Percentiles rank a stretch among this genome's conserved stretches.
phyloP scores from a whole-genome alignment of 2,888 invertebrate species.

The Eilema griseolum region DNA sequence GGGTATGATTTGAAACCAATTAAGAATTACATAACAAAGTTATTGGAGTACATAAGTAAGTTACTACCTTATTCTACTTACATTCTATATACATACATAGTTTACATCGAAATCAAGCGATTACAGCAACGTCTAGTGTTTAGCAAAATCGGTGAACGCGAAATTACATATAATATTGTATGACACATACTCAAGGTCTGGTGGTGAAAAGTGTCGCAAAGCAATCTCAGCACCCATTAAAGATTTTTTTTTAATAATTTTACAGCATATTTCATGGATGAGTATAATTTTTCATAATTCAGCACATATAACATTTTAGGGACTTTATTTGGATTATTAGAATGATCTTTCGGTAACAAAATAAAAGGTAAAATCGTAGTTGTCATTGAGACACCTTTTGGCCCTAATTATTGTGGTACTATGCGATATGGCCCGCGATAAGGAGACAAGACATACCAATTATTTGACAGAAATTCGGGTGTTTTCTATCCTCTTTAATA shows the following conservation, averaged over 20 bases:
- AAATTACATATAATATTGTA: slow-evolving; percentile 20
- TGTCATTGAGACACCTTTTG: background rate
- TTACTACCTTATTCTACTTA: slow-evolving; percentile 17
- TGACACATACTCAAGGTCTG: slow-evolving; percentile 14
- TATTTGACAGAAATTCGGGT: background rate
- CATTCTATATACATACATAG: slow-evolving; percentile 39
- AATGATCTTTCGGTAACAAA: background rate
- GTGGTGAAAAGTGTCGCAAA: background rate
- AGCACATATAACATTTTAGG: background rate
- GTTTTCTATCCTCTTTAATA: background rate
- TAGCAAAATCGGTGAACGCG: slow-evolving; percentile 23
- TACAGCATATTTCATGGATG: background rate
- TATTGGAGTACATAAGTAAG: background rate
- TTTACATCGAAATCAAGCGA: slow-evolving; percentile 34
- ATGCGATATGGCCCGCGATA: background rate
- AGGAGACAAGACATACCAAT: background rate
- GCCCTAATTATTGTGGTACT: background rate
- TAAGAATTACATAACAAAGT: slow-evolving; percentile 6
- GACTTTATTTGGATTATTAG: background rate
- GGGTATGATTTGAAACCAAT: background rate
- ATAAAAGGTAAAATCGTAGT: background rate
- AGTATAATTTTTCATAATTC: background rate
- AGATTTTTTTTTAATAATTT: background rate
- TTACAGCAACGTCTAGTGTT: slow-evolving; percentile 15
- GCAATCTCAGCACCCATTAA: background rate